Base-by-base conservation (phyloP, 1,140 invertebrate species). In the Aporrectodea caliginosa region DNA sequence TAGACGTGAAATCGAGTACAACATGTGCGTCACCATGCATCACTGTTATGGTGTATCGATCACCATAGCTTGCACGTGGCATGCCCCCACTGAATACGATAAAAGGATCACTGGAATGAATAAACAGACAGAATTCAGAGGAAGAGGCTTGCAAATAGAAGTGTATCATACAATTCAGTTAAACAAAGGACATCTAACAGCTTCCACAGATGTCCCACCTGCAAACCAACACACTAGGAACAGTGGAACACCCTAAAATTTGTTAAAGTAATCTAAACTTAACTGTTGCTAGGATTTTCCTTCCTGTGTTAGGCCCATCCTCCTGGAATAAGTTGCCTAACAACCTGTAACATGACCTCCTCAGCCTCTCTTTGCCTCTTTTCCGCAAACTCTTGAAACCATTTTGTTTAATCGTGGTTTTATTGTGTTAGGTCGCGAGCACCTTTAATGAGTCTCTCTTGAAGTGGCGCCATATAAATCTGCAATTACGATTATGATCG, bases 1-100 rank as follows among this genome's bases (percentile, higher is more conserved):
- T 93, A 14, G 96, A 98, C 1, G 96, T 98, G 84, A 99, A 96
- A 86, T 98, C 97, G 83, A 98, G 95, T 1, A 94, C 93, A 1
- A 95, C 92, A 85, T 95, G 94, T 85, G 93, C 93, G 91, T 92
- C 86, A 88, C 91, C 79, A 16, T 81, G 77, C 22, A 82, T 82
- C 14, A 80, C 69, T 1, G 35, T 79, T 2, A 73, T 94, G 0
- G 95, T 96, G 87, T 96, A 92, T 82, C 94, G 93, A 87, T 98
- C 97, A 2, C 95, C 93, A 86, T 95, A 97, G 76, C 92, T 94
- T 0, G 95, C 93, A 73, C 97, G 90, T 0, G 95, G 96, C 94
- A 98, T 96, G 35, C 97, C 97, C 81, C 96, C 96, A 86, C 90
- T 90, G 85, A 94, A 93, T 70, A 93, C 88, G 22, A 92, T 88